These are phyloP conservation scores for Sciurus niger DNA, from an alignment of 2,113 vertebrate genomes.

Conservation along the genomic window DNA sequence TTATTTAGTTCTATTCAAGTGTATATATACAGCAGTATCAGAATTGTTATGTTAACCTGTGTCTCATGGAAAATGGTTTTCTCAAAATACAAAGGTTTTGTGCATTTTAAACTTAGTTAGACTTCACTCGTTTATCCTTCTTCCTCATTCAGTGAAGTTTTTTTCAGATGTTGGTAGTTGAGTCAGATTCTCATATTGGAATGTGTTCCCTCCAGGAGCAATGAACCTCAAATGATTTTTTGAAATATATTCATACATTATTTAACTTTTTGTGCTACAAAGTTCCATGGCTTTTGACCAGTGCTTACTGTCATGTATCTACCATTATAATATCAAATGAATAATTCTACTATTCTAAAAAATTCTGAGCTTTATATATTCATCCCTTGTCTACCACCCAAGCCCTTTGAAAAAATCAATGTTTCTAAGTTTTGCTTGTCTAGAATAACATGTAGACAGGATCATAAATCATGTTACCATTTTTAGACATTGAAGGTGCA, in stretches of 20 bases:
- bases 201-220: neutral
- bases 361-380: neutral
- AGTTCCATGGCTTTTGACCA: neutral
- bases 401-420: neutral
- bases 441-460: neutral
- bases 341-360: neutral
- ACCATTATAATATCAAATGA: neutral
- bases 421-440: neutral
- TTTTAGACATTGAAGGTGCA: neutral
- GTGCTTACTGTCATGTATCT: neutral
- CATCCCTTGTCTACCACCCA: neutral
- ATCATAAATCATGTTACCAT: neutral
- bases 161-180: neutral
- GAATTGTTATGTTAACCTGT: neutral
- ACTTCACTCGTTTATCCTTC: neutral
- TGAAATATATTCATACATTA: neutral
- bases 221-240: neutral
- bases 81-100: neutral
- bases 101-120: neutral
- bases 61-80: neutral
- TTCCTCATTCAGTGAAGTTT: no score
- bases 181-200: neutral
- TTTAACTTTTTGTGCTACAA: neutral
- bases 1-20: neutral
- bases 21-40: neutral